Conservation (phyloP, 2,113 vertebrate genomes). For the Gambusia affinis region DNA sequence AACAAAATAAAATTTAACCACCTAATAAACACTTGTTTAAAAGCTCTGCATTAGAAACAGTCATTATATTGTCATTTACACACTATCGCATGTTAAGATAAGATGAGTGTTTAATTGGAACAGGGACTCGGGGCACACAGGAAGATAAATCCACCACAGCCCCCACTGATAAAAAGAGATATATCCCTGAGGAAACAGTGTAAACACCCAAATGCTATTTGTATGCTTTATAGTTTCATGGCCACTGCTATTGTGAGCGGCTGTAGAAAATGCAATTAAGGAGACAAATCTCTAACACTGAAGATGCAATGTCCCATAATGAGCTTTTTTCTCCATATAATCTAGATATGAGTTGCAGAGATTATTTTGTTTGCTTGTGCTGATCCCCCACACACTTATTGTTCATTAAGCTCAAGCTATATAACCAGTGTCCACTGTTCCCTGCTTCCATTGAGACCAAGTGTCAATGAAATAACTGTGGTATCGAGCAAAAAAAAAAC, state of each 20-base stretch:
- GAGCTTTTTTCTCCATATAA: constrained; percentile 12
- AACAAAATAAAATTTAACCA: constrained; percentile 22
- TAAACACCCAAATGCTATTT: constrained; percentile 48
- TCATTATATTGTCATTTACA: constrained; percentile 37
- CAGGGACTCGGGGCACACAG: constrained; percentile 29
- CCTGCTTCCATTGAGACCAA: not conserved
- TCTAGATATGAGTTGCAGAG: constrained; percentile 22
- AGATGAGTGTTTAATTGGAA: constrained; percentile 60
- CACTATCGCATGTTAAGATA: constrained; percentile 32
- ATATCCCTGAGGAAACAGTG: constrained; percentile 38
- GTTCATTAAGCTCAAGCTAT: constrained; percentile 36
- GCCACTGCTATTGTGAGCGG: constrained; percentile 12
- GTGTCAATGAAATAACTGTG: not conserved
- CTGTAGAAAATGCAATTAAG: constrained; percentile 40
- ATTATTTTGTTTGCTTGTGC: constrained; percentile 27
- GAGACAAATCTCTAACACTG: constrained; percentile 9
- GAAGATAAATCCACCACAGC: constrained; percentile 43
- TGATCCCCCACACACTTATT: constrained; percentile 6
- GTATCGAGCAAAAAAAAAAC: not conserved
- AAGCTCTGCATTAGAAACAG: constrained; percentile 36
- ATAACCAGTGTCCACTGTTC: constrained; percentile 17
- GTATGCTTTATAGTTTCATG: constrained; percentile 37
- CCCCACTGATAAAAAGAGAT: constrained; percentile 27
- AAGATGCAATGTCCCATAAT: constrained; percentile 35
- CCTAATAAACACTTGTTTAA: constrained; percentile 44